A percentile compares a stretch with the other conserved stretches of the same genome.
Evolutionary conservation across 2,797 vertebrate species (phyloP).

Genomic region (Anas bahamensis): DNA sequence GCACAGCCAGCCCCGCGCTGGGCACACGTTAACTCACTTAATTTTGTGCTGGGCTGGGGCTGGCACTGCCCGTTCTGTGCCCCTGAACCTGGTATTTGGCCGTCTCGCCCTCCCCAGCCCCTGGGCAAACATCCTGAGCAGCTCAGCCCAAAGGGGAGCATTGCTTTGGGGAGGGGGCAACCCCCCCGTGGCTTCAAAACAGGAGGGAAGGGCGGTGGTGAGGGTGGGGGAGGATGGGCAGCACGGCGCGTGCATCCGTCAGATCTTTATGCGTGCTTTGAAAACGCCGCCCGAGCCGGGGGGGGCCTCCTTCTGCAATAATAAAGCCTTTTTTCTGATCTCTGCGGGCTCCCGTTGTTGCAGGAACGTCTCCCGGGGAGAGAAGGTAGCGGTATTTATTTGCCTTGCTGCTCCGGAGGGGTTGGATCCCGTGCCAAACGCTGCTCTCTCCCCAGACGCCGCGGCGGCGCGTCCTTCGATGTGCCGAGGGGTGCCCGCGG

Average conservation of each 20-base stretch:
- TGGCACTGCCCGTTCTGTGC: too few species aligned
- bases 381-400: conserved; percentile 54
- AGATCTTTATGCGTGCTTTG: not conserved
- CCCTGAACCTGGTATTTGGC: too few species aligned
- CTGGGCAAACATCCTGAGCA: not conserved
- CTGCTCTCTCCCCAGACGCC: conserved; percentile 37
- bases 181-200: not conserved
- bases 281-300: fast-evolving
- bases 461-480: not conserved
- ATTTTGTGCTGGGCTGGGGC: not conserved
- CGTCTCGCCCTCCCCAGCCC: too few species aligned
- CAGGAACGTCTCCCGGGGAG: conserved; percentile 46
- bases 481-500: not conserved
- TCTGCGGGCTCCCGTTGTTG: not conserved
- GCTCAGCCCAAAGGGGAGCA: not conserved
- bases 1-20: fast-evolving
- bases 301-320: not conserved
- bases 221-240: not conserved
- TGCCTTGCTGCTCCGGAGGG: conserved; percentile 16
- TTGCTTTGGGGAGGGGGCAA: not conserved
- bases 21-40: not conserved
- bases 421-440: conserved; percentile 16
- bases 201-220: not conserved
- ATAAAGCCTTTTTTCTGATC: not conserved
- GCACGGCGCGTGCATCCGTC: fast-evolving